Base-by-base conservation (phyloP, 2,113 vertebrate genomes). In the Stomatorhinus ivindoensis region DNA sequence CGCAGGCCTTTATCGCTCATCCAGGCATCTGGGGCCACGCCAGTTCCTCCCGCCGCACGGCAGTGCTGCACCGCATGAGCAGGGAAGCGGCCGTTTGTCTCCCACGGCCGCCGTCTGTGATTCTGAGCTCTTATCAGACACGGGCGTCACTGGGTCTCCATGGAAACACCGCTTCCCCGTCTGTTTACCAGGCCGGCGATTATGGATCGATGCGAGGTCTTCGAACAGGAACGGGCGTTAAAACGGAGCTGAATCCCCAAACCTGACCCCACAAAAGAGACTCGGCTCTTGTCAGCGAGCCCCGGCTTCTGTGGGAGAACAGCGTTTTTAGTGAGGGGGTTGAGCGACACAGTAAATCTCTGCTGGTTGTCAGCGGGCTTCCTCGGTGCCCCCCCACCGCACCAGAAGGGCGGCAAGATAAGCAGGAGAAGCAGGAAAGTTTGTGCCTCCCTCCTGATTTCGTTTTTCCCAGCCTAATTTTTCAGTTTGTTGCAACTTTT, bases 401-500 rank as follows among this genome's bases (percentile, higher is more conserved):
- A 80, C 85, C 85, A 87, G 85, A 90, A 80, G 86, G 89, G 89
- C 82, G 69, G 50, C 47, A 13, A 87, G 65, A 83, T 90, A 90
- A 87, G 86, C 47, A 48, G 85, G 35, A 82, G 39, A 69, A 21
- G 6, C 17, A 46, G 19, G 46, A 73, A 55, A 73, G 44, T 88
- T 88, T 51, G 15, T 88, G 48, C 85, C 31, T 55, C 50, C 13
- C 11, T 35, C n/a, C 50, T 53, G 21, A 50, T 31, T 53, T 27
- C 85, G 15, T 87, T 87, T 53, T 87, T 55, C 31, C 19, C n/a
- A 6, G 50, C 48, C 85, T 55, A 87, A 87, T 87, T 87, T 53
- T 53, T 87, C 50, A 87, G 27, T 51, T 31, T 87, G 50, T 21
- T 27, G 50, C 17, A 53, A 84, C 35, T 84, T 27, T 7, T 47